Conservation (phyloP, 1,140 invertebrate genomes). For the Campoletis sonorensis region DNA sequence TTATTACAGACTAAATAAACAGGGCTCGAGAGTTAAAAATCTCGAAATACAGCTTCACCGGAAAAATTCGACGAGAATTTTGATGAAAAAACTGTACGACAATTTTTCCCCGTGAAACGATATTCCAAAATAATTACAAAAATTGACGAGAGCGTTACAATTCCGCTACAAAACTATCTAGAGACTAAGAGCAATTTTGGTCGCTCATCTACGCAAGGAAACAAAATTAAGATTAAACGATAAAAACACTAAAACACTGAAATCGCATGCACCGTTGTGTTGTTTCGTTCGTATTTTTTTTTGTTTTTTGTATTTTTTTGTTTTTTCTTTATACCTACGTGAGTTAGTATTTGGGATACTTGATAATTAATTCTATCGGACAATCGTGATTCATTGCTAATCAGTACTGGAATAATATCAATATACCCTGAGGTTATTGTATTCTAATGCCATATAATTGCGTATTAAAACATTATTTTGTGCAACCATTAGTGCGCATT, state of each 20-base stretch:
- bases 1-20: no score
- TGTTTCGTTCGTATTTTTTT: no score
- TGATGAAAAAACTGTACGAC: no score
- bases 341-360: conserved; percentile 12
- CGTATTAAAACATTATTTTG: not conserved
- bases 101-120: no score
- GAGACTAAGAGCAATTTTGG: no score
- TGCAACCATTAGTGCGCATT: no score
- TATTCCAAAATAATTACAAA: no score
- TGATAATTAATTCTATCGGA: conserved; percentile 38
- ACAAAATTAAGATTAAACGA: conserved; percentile 2
- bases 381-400: conserved; percentile 34
- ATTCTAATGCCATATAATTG: conserved; percentile 31
- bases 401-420: conserved; percentile 31
- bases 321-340: conserved; percentile 5
- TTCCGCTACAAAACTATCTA: no score
- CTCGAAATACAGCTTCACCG: no score
- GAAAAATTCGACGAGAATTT: no score
- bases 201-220: conserved; percentile 1
- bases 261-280: conserved; percentile 14
- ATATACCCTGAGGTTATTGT: conserved; percentile 41
- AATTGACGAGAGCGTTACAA: no score
- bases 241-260: conserved; percentile 4
- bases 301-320: not conserved
- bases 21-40: no score